These are phyloP conservation scores for Actinostola sp. DNA, from an alignment of 92 coral and sea anemone genomes.

Conservation along the genomic window DNA sequence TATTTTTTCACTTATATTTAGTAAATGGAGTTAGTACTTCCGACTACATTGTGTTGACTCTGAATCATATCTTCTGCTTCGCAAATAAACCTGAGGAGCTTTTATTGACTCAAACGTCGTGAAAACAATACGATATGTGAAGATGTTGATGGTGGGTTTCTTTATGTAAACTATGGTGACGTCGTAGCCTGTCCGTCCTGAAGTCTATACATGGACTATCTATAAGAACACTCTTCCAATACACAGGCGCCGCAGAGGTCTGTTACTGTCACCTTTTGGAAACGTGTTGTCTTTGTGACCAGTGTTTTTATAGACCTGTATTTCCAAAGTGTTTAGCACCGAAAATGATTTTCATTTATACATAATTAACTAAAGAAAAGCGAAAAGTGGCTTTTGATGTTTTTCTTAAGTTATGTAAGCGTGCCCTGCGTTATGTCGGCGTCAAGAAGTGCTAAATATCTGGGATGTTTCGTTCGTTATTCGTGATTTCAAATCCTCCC, in stretches of 20 bases:
- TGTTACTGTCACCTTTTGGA: slow-evolving; percentile 42
- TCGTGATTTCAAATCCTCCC: slow-evolving; percentile 6
- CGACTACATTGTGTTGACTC: slow-evolving; percentile 58
- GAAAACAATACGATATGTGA: slow-evolving; percentile 61
- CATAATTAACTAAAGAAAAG: slow-evolving; percentile 66
- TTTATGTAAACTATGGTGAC: slow-evolving; percentile 10
- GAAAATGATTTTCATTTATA: slow-evolving; percentile 75
- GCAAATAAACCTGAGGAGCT: slow-evolving; percentile 54
- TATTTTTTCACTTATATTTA: slow-evolving; percentile 47
- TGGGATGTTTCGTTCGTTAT: slow-evolving; percentile 12
- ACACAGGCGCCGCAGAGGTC: slow-evolving; percentile 40
- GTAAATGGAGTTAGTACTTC: slow-evolving; percentile 46
- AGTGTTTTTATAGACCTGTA: slow-evolving; percentile 57
- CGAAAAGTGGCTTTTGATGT: slow-evolving; percentile 2
- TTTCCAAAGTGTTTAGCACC: slow-evolving; percentile 69
- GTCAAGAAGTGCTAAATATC: neutral
- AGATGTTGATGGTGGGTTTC: slow-evolving; percentile 26
- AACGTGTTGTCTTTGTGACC: slow-evolving; percentile 83
- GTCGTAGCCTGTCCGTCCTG: slow-evolving; percentile 11
- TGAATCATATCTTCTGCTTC: slow-evolving; percentile 51
- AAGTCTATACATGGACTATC: slow-evolving; percentile 13
- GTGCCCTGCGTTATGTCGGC: slow-evolving; percentile 14
- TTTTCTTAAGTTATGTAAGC: neutral
- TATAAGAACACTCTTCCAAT: slow-evolving; percentile 31
- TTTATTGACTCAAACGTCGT: slow-evolving; percentile 60